A percentile compares a stretch with the other conserved stretches of the same genome.
These are phyloP conservation scores for Drosophila willistoni DNA, from an alignment of 1,140 invertebrate species.

Conservation along the genomic window DNA sequence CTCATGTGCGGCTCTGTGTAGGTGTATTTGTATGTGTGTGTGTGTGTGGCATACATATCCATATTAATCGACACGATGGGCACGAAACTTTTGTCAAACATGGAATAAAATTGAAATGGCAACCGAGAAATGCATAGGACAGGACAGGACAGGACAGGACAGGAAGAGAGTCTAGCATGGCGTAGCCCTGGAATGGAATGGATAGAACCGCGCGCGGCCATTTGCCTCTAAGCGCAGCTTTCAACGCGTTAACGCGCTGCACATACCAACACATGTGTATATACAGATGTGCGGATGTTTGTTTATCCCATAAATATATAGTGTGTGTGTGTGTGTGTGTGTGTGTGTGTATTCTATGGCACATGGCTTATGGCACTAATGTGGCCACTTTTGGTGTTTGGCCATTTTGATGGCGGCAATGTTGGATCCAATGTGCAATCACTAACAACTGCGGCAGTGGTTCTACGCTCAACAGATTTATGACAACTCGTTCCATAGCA, in stretches of 20 bases:
- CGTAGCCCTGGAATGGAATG: background rate
- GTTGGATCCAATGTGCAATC: constrained; percentile 17
- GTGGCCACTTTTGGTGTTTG: constrained; percentile 16
- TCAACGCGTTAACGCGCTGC: constrained; percentile 19
- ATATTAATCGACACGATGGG: constrained; percentile 25
- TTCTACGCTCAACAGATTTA: constrained; percentile 15
- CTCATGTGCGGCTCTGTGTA: background rate
- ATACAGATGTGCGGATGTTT: constrained; percentile 2
- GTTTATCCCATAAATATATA: background rate
- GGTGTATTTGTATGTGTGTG: background rate
- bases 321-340: background rate
- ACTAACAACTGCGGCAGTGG: constrained; percentile 17
- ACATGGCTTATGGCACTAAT: constrained; percentile 24
- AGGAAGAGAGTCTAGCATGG: background rate
- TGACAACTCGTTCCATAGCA: constrained; percentile 14
- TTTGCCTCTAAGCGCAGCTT: constrained; percentile 26
- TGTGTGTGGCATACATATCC: constrained; percentile 5
- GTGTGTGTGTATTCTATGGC: background rate
- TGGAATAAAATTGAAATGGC: constrained; percentile 16
- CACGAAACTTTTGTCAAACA: constrained; percentile 13
- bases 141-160: background rate
- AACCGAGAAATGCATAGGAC: background rate
- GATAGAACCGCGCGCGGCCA: constrained; percentile 11
- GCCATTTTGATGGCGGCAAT: constrained; percentile 9
- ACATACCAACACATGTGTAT: constrained; percentile 11